Conservation (phyloP, 2,797 vertebrate genomes). For the Artibeus jamaicensis region DNA sequence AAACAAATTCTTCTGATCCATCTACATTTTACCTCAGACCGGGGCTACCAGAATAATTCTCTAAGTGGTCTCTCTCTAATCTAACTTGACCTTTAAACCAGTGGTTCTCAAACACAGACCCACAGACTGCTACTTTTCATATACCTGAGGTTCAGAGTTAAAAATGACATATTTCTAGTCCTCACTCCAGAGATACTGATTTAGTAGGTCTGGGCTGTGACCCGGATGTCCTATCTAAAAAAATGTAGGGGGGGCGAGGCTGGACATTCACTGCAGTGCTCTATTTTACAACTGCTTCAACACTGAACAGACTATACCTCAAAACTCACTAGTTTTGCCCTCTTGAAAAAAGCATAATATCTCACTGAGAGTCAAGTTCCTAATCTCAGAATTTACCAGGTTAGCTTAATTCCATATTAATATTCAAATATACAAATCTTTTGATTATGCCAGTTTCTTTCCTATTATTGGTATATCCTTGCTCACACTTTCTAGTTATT, state of each 20-base stretch:
- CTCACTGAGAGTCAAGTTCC: not conserved
- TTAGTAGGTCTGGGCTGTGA: not conserved
- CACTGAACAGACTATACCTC: not conserved
- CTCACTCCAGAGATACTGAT: not conserved
- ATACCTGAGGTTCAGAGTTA: not conserved
- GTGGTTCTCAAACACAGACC: not conserved
- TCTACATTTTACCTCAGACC: not conserved
- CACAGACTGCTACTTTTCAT: conserved; percentile 31
- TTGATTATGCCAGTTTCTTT: not conserved
- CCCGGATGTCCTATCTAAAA: not conserved
- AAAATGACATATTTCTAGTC: not conserved
- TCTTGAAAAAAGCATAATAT: not conserved
- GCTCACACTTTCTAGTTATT: not conserved
- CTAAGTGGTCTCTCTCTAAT: not conserved
- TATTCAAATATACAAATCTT: not conserved
- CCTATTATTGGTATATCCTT: not conserved
- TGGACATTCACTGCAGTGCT: not conserved
- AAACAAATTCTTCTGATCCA: not conserved
- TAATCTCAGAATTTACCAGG: conserved; percentile 22
- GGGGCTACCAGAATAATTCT: not conserved
- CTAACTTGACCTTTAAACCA: conserved; percentile 24
- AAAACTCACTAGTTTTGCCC: not conserved
- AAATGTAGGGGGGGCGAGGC: not conserved
- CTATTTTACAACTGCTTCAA: conserved; percentile 2
- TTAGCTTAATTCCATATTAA: conserved; percentile 1